Evolutionary conservation across 1,140 invertebrate species (phyloP), one percentile per base, ranked within the genome.

Genomic region (Hermatobates lingyangjiaoensis): DNA sequence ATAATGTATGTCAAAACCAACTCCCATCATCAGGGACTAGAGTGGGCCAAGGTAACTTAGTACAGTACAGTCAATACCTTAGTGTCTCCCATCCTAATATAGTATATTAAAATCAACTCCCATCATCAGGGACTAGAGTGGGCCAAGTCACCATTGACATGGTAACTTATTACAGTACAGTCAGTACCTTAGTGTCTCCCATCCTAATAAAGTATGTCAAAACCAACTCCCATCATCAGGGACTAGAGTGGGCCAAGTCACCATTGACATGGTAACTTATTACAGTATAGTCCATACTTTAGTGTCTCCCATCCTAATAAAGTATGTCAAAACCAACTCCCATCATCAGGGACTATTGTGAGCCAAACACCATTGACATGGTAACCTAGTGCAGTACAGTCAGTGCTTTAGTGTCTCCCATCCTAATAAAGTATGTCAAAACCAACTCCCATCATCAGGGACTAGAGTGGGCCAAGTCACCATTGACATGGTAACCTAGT

Each of bases 391-490:
- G n/a, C n/a, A 7, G 30, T n/a, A 34, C n/a, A 34, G 7, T 34
- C n/a, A 34, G 30, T n/a, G 7, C 30, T 34, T 34, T 34, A 7
- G 15, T 34, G 28, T 7, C 28, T 7, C 28, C 7, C 15, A 34
- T 34, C 15, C 15, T 7, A 34, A 34, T 7, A 7, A 34, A 15
- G 28, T 34, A 7, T 15, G 15, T 7, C 15, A 7, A 7, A 15
- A 7, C 15, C 15, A 34, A 7, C 15, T 34, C 15, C 7, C 28
- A 34, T 7, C 7, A 34, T 7, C 15, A 34, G 60, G 69, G 48
- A 83, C 80, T 46, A 87, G 89, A 70, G 82, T 96, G 61, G 93
- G 94, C 55, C 87, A 96, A 64, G 85, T 97, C 59, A 96, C 89
- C 58, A 80, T 98, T 48, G 92, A 98, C 63, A 92, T 92, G 89